Conservation (phyloP, 2,113 vertebrate genomes). For the Manacus vitellinus region DNA sequence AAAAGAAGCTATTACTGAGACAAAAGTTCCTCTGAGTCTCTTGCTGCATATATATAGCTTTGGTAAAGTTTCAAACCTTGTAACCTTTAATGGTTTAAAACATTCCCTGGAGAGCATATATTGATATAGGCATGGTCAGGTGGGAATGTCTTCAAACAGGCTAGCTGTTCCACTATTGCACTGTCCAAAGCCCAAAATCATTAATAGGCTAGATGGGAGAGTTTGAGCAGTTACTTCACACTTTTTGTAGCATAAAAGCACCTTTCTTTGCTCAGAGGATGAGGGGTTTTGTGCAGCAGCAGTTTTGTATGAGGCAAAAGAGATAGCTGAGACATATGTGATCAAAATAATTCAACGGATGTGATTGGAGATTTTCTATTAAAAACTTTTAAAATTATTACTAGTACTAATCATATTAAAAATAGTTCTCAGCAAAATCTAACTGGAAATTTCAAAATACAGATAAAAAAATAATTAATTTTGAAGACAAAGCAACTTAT, state of each 20-base stretch:
- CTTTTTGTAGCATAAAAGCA: neutral
- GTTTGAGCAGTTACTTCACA: neutral
- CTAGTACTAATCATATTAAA: neutral
- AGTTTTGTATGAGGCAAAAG: neutral
- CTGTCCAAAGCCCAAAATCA: neutral
- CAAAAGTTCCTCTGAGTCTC: constrained; percentile 10
- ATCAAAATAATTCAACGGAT: neutral
- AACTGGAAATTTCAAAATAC: neutral
- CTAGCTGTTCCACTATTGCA: neutral
- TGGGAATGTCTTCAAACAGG: neutral
- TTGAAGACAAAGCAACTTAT: neutral
- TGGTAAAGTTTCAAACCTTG: neutral
- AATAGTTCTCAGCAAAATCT: neutral
- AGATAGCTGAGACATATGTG: neutral
- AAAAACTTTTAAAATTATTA: neutral
- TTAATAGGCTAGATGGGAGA: neutral
- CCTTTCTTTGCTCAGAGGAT: neutral
- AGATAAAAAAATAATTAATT: neutral
- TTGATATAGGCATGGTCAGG: neutral
- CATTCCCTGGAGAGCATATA: neutral
- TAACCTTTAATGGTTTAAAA: neutral
- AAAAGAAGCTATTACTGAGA: neutral
- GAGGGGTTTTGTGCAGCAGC: neutral
- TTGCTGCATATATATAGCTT: neutral
- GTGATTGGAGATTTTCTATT: neutral